A percentile compares a stretch with the other conserved stretches of the same genome.
These are phyloP conservation scores for Sebastes wilsoni DNA, from an alignment of 2,797 vertebrate genomes.

Conservation along the genomic window DNA sequence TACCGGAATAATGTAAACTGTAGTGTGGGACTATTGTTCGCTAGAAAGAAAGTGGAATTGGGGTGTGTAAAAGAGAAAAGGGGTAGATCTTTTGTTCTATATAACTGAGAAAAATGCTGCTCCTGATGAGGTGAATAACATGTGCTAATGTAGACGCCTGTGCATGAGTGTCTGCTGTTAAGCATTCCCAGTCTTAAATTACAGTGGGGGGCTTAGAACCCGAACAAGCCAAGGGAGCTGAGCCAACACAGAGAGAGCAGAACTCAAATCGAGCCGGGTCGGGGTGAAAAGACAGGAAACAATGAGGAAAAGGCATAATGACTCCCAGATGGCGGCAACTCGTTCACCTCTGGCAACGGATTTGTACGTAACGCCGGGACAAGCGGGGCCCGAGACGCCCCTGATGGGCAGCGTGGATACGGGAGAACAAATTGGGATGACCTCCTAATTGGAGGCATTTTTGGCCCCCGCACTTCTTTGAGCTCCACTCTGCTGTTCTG, in stretches of 20 bases:
- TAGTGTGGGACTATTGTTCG: neutral
- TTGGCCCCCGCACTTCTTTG: constrained; percentile 53
- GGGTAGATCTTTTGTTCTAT: constrained; percentile 3
- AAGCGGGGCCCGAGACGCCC: constrained; percentile 11
- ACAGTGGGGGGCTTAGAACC: constrained; percentile 55
- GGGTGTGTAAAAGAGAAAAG: neutral
- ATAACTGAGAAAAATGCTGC: constrained; percentile 13
- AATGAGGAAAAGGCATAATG: constrained; percentile 80
- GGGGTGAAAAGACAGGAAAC: constrained; percentile 78
- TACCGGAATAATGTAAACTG: neutral
- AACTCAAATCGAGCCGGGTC: constrained; percentile 42
- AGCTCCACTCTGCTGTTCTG: constrained; percentile 42
- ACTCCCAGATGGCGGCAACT: constrained; percentile 79
- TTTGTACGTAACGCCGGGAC: constrained; percentile 47
- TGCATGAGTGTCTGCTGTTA: constrained; percentile 71
- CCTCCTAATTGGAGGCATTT: constrained; percentile 77
- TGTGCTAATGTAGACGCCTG: constrained; percentile 65
- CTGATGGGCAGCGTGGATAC: constrained; percentile 59
- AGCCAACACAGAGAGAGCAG: constrained; percentile 64
- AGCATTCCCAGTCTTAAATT: constrained; percentile 74
- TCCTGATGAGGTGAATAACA: constrained; percentile 66
- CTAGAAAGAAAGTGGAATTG: neutral
- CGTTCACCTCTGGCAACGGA: constrained; percentile 63
- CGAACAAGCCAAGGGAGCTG: constrained; percentile 63
- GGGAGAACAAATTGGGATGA: constrained; percentile 80